Evolutionary conservation across 2,797 vertebrate genomes (phyloP), one percentile per base, ranked within the genome.

Genomic region (Catostomus latipinnis): DNA sequence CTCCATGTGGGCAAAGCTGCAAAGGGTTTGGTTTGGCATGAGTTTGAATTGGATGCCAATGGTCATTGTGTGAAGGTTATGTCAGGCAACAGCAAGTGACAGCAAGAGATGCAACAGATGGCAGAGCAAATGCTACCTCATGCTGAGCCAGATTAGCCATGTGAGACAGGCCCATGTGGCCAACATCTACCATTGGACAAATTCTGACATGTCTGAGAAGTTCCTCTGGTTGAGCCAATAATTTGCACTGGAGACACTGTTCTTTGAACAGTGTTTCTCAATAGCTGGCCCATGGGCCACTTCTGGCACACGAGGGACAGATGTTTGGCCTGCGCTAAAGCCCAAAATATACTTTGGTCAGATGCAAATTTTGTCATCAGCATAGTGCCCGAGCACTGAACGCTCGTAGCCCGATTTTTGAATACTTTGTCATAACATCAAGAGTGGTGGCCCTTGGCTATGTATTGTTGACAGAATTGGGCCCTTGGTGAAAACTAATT

Each of bases 101-200:
- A 53, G 57, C 34, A 22, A 58, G 18, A 77, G 18, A 77, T 70
- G n/a, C 56, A 68, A 76, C 74, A 77, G 54, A 69, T 60, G 65
- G 65, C 54, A 43, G 45, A 69, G 54, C 54, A 14, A 76, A 57
- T 67, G 63, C 53, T 76, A 46, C 43, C 43, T 76, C 52, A 18
- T 66, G 66, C 62, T 49, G 53, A 49, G 53, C 52, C 65, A 68
- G 53, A 69, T 60, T 76, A 76, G 13, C 65, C 54, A 60, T 43
- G 22, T 22, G 22, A 22, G 45, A 61, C 46, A 70, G 49, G 45
- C 76, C 62, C 49, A 62, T 78, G 74, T 69, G 61, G 34, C 12
- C 65, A 69, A 43, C 65, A 77, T 18, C 65, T 77, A 34, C 12
- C 46, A 6, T 16, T 18, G 57, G 56, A 58, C 18, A 0, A 22